A percentile compares a stretch with the other conserved stretches of the same genome.
Conservation (phyloP, 2,797 vertebrate genomes). For the Linurgus olivaceus region DNA sequence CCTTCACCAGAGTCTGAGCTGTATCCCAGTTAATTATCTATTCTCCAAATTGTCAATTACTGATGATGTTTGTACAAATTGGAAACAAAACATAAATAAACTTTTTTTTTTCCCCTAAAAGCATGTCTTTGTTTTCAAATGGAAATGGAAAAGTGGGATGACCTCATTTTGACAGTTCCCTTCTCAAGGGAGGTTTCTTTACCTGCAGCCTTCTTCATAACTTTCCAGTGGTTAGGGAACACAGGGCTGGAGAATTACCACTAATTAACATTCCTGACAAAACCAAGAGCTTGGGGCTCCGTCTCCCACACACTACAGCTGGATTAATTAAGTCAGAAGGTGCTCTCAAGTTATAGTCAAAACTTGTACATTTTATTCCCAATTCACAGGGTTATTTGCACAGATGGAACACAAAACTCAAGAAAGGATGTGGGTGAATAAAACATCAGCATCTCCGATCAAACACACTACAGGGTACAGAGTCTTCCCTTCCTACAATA, state of each 20-base stretch:
- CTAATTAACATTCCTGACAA: neutral
- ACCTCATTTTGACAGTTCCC: neutral
- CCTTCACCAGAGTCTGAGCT: neutral
- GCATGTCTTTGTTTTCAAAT: neutral
- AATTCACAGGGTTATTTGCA: slow-evolving; percentile 68
- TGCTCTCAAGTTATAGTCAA: slow-evolving; percentile 65
- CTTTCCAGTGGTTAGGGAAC: neutral
- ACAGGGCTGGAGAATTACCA: neutral
- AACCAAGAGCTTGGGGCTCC: neutral
- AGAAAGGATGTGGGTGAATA: slow-evolving; percentile 61
- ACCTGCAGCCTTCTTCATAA: neutral
- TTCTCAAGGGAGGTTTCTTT: neutral
- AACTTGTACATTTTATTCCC: slow-evolving; percentile 70
- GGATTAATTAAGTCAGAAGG: slow-evolving; percentile 53
- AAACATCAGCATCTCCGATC: slow-evolving; percentile 63
- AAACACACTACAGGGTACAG: slow-evolving; percentile 67
- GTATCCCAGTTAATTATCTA: slow-evolving; percentile 37
- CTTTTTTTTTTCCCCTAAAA: slow-evolving; percentile 34
- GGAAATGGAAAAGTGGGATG: neutral
- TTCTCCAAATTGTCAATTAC: neutral
- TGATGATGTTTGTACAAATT: slow-evolving; percentile 36
- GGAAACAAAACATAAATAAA: slow-evolving; percentile 70
- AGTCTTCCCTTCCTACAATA: slow-evolving; percentile 60
- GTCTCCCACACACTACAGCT: neutral
- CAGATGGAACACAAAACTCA: slow-evolving; percentile 70